Conservation (phyloP, 2,113 vertebrate species). For the Cinclus mexicanus region DNA sequence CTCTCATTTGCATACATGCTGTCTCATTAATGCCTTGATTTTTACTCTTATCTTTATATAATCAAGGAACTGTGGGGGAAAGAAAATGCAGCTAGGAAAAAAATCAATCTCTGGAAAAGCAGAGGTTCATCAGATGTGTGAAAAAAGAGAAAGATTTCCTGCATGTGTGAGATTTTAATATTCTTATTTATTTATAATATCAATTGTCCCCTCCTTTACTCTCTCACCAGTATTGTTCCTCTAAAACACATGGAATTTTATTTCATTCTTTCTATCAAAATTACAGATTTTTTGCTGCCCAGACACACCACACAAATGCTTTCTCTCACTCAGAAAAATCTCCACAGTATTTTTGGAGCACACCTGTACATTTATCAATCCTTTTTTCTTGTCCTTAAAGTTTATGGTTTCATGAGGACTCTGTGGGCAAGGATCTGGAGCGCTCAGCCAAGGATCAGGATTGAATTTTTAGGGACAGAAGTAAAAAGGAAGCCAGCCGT, state of each 20-base stretch:
- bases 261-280: not conserved
- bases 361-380: not conserved
- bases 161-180: not conserved
- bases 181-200: not conserved
- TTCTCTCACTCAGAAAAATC: not conserved
- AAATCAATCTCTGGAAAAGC: not conserved
- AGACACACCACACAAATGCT: not conserved
- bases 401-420: not conserved
- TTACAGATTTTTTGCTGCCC: not conserved
- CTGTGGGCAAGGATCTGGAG: not conserved
- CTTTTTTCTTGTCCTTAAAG: not conserved
- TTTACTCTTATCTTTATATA: not conserved
- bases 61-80: not conserved
- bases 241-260: not conserved
- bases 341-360: not conserved
- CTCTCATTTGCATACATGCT: fast-evolving
- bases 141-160: not conserved
- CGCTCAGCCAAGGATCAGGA: not conserved
- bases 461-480: not conserved
- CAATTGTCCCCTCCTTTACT: not conserved
- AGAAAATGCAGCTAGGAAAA: not conserved
- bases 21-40: not conserved
- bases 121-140: not conserved
- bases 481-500: not conserved
- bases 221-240: not conserved